Evolutionary conservation across 2,888 invertebrate genomes (phyloP).

Genomic region (Brenthis daphne): DNA sequence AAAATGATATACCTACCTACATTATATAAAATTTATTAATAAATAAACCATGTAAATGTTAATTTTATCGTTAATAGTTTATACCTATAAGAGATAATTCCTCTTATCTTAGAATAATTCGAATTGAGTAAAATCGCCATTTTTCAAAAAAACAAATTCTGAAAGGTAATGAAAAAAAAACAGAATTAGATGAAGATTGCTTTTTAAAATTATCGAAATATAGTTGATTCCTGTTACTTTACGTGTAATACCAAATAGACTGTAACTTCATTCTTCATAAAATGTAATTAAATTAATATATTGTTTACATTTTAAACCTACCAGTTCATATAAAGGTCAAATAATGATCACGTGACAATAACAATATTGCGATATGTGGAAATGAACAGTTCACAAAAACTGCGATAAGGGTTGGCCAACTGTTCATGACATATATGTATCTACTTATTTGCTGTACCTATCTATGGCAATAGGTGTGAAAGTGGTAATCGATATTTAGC

Average conservation of each 20-base stretch:
- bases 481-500: too few relatives aligned
- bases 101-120: too few relatives aligned
- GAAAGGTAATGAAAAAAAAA: too few relatives aligned
- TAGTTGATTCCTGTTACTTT: too few relatives aligned
- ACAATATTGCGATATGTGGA: constrained; percentile 15
- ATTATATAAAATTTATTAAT: background rate
- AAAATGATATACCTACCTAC: background rate
- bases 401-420: constrained; percentile 21
- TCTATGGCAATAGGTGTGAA: background rate
- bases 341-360: constrained; percentile 10
- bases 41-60: background rate
- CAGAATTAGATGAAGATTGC: too few relatives aligned
- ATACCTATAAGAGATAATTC: background rate
- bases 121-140: too few relatives aligned
- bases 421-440: constrained; percentile 13
- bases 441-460: background rate
- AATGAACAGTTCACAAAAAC: constrained; percentile 5
- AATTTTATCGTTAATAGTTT: background rate
- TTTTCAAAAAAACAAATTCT: too few relatives aligned
- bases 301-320: background rate
- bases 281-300: background rate
- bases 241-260: too few relatives aligned
- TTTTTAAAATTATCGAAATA: too few relatives aligned
- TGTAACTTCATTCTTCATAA: too few relatives aligned
- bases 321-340: constrained; percentile 3